A percentile compares a stretch with the other conserved stretches of the same genome.
Conservation (phyloP, 1,140 invertebrate species). For the Bombus picipes region DNA sequence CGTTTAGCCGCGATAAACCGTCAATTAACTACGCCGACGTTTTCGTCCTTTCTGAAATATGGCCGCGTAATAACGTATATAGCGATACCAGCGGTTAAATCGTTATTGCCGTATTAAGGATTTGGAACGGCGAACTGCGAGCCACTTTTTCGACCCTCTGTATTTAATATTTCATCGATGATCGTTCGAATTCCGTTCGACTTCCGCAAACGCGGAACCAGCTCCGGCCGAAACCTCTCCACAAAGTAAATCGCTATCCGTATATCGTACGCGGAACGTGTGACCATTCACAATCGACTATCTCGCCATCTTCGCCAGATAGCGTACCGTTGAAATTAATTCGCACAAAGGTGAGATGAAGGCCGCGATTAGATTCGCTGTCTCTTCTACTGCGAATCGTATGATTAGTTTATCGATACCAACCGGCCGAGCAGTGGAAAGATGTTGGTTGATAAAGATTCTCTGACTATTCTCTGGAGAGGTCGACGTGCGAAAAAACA, state of each 20-base stretch:
- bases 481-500: no score
- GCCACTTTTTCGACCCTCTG: background rate
- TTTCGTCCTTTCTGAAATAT: conserved; percentile 28
- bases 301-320: conserved; percentile 7
- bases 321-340: conserved; percentile 12
- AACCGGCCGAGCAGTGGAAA: background rate
- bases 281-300: background rate
- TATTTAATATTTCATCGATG: conserved; percentile 16
- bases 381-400: background rate
- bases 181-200: background rate
- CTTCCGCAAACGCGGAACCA: no score
- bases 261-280: background rate
- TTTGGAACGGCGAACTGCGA: background rate
- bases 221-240: background rate
- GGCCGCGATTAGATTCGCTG: background rate
- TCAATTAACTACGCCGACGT: conserved; percentile 33
- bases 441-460: no score
- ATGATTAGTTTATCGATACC: conserved; percentile 6
- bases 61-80: background rate
- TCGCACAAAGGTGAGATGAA: background rate
- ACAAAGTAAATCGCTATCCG: background rate
- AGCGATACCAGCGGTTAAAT: background rate
- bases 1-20: conserved; percentile 58
- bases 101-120: background rate
- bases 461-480: background rate